phyloP scores from a whole-genome alignment of 2,113 vertebrate species.

The Megaceryle torquata region DNA sequence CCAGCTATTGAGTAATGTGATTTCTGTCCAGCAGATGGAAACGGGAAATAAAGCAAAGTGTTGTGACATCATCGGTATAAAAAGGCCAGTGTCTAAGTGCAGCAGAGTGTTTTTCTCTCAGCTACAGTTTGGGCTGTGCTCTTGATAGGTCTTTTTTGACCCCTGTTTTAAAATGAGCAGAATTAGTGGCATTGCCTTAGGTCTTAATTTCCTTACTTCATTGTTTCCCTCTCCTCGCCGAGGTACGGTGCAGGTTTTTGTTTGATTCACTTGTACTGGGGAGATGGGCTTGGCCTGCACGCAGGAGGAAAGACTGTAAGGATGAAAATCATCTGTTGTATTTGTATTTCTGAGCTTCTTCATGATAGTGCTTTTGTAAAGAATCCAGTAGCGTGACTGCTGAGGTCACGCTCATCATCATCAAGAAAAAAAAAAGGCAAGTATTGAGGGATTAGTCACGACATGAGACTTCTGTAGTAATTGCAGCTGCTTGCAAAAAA shows the following conservation, averaged over 20 bases:
- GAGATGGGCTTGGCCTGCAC: neutral
- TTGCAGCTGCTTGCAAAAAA: neutral
- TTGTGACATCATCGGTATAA: neutral
- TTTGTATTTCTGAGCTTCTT: neutral
- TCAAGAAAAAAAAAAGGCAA: neutral
- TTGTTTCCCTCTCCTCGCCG: neutral
- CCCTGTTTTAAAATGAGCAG: neutral
- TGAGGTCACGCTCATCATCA: neutral
- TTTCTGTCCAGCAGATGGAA: slow-evolving; percentile 36
- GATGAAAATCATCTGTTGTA: neutral
- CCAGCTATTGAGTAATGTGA: neutral
- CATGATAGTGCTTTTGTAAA: neutral
- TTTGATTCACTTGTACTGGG: neutral
- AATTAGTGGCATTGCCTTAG: neutral
- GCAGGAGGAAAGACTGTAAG: neutral
- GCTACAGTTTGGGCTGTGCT: neutral
- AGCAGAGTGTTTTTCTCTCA: neutral
- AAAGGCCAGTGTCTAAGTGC: neutral
- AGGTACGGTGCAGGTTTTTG: neutral
- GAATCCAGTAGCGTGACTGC: neutral
- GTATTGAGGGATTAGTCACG: neutral
- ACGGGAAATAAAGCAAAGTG: neutral
- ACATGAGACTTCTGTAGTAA: neutral
- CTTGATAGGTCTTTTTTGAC: neutral
- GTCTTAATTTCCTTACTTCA: neutral